phyloP scores from a whole-genome alignment of 2,797 vertebrate genomes.

The Hirundo rustica region DNA sequence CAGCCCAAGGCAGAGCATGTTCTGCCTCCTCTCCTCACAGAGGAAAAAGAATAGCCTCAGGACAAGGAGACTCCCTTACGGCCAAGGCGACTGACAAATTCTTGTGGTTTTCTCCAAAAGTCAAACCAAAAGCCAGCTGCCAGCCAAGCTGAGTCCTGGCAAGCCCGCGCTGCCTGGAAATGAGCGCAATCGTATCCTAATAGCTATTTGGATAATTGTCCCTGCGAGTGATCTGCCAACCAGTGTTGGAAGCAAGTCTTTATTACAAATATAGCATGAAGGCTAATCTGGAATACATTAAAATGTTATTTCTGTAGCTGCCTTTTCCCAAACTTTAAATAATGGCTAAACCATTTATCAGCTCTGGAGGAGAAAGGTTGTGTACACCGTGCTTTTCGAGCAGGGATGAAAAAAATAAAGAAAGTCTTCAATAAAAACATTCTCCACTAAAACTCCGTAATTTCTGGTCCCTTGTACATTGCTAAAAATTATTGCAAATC shows the following conservation, averaged over 20 bases:
- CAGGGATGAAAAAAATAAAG: not conserved
- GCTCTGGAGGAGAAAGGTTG: conserved; percentile 70
- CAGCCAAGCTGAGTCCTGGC: conserved; percentile 75
- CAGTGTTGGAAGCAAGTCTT: conserved; percentile 76
- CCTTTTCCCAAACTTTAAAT: conserved; percentile 76
- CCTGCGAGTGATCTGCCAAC: conserved; percentile 76
- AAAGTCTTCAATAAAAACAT: conserved; percentile 10
- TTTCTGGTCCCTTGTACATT: not conserved
- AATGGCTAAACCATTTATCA: conserved; percentile 81
- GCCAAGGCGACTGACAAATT: conserved; percentile 81
- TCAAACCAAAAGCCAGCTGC: conserved; percentile 76
- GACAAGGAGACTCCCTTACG: conserved; percentile 74
- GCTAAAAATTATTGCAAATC: not conserved
- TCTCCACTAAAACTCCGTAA: not conserved
- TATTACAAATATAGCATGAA: conserved; percentile 82
- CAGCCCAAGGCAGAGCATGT: conserved; percentile 18
- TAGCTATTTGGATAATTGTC: conserved; percentile 85
- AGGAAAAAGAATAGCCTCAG: conserved; percentile 71
- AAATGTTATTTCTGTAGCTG: conserved; percentile 80
- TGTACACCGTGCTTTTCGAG: not conserved
- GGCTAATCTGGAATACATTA: conserved; percentile 85
- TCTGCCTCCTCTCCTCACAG: conserved; percentile 60
- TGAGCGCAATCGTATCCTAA: conserved; percentile 82
- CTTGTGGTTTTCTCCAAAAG: conserved; percentile 85
- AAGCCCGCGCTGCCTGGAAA: conserved; percentile 79